Evolutionary conservation across 2,113 vertebrate species (phyloP).

Genomic region (Rhizomys pruinosus): DNA sequence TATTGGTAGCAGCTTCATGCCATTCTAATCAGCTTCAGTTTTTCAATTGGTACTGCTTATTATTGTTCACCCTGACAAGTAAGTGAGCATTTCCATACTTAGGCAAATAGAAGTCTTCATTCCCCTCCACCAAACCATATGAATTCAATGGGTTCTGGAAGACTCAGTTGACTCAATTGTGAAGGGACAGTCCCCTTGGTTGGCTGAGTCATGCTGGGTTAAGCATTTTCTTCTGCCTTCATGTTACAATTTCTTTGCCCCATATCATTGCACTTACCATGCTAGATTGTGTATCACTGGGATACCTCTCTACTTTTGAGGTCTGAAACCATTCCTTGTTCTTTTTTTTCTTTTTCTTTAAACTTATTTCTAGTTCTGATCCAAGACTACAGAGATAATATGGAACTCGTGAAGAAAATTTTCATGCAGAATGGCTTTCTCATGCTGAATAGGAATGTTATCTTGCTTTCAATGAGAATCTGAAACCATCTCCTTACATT

Average conservation of each 20-base stretch:
- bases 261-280: background rate
- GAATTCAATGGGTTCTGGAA: background rate
- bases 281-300: background rate
- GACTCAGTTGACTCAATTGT: background rate
- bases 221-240: constrained; percentile 32
- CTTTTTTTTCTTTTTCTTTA: constrained; percentile 41
- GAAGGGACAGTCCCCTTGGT: background rate
- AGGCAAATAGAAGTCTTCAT: constrained; percentile 20
- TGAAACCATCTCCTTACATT: constrained; percentile 48
- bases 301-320: background rate
- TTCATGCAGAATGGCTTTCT: too few relatives aligned
- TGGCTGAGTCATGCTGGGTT: background rate
- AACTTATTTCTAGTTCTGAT: constrained; percentile 34
- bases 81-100: background rate
- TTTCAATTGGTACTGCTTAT: constrained; percentile 35
- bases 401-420: background rate
- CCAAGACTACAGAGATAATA: background rate
- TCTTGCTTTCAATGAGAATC: constrained; percentile 60
- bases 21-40: constrained; percentile 10
- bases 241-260: background rate
- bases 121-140: background rate
- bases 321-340: background rate
- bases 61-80: constrained; percentile 34
- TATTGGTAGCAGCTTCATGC: background rate
- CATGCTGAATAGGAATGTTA: background rate